A percentile compares a stretch with the other conserved stretches of the same genome.
Conservation (phyloP, 2,888 invertebrate species). For the Petrolisthes manimaculis region DNA sequence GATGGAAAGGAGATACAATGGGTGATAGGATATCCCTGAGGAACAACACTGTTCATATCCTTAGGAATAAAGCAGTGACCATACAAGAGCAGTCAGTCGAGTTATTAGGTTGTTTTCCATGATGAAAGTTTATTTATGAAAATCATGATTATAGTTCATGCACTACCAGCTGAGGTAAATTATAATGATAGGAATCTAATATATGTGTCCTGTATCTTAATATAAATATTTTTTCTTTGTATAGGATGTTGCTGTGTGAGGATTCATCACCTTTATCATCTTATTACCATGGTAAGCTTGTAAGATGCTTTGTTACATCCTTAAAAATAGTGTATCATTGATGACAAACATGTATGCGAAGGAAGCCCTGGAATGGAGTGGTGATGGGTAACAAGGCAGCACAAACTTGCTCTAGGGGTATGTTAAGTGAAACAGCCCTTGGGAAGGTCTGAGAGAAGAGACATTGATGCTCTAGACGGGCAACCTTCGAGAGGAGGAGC, state of each 20-base stretch:
- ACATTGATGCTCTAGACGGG: slow-evolving; percentile 47
- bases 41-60: no score
- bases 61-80: no score
- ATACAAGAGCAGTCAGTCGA: no score
- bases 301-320: background rate
- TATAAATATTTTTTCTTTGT: background rate
- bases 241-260: background rate
- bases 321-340: slow-evolving; percentile 22
- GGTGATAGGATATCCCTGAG: no score
- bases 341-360: slow-evolving; percentile 42
- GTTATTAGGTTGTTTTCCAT: background rate
- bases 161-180: slow-evolving; percentile 37
- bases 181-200: background rate
- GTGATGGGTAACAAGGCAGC: slow-evolving; percentile 38
- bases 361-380: slow-evolving; percentile 20
- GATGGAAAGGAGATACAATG: no score
- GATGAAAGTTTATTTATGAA: slow-evolving; percentile 25
- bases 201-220: background rate
- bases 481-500: slow-evolving; percentile 54
- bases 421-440: slow-evolving; percentile 26
- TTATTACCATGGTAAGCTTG: background rate
- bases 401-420: slow-evolving; percentile 52
- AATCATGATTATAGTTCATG: slow-evolving; percentile 10
- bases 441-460: slow-evolving; percentile 63
- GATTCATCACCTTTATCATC: background rate